These are phyloP conservation scores for Poecilobothrus nobilitatus DNA, from an alignment of 2,888 invertebrate genomes.

Conservation along the genomic window DNA sequence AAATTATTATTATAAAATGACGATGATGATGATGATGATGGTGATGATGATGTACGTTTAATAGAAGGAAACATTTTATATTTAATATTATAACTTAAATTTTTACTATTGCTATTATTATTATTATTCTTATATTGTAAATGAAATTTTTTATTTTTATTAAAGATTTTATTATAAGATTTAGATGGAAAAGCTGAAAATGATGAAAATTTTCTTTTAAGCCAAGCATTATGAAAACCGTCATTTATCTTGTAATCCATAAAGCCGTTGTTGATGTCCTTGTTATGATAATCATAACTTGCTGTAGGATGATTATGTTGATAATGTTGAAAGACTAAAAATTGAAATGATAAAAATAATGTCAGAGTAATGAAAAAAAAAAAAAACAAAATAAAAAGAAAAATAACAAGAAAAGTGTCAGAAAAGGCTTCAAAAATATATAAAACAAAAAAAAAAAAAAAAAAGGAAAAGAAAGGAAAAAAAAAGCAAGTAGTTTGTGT, in stretches of 20 bases:
- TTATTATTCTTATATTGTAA: slow-evolving; percentile 10
- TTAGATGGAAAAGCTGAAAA: background rate
- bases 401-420: too few relatives aligned
- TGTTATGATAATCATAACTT: slow-evolving; percentile 5
- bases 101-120: slow-evolving; percentile 10
- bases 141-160: slow-evolving; percentile 1
- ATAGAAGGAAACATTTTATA: slow-evolving; percentile 23
- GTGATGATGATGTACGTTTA: too few relatives aligned
- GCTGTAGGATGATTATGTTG: background rate
- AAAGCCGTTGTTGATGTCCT: slow-evolving; percentile 9
- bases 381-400: too few relatives aligned
- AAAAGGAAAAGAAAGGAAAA: too few relatives aligned
- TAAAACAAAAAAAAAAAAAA: too few relatives aligned
- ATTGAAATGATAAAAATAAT: too few relatives aligned
- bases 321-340: background rate
- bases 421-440: too few relatives aligned
- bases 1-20: too few relatives aligned
- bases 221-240: background rate
- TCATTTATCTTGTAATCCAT: slow-evolving; percentile 7
- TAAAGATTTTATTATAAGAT: background rate
- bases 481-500: too few relatives aligned
- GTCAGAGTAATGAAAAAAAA: too few relatives aligned
- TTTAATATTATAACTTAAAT: slow-evolving; percentile 24
- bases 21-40: too few relatives aligned
- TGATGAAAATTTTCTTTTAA: slow-evolving; percentile 5